Evolutionary conservation across 2,113 vertebrate genomes (phyloP), one percentile per base, ranked within the genome.

Genomic region (Hydropotes inermis): DNA sequence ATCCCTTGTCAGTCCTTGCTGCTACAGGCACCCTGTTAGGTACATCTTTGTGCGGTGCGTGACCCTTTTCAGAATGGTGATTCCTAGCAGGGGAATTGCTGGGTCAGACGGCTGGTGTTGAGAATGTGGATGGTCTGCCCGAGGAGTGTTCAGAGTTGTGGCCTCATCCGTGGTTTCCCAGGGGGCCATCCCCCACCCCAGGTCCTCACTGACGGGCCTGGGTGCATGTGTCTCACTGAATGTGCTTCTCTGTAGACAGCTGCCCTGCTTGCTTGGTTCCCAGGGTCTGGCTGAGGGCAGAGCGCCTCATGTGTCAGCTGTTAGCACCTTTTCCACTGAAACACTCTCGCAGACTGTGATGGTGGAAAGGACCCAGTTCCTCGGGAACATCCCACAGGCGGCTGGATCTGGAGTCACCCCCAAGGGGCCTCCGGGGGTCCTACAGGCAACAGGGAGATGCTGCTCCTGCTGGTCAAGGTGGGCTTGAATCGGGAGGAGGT

Each of bases 261-360:
- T 1, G 60, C 33, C 39, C 27, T 3, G 19, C 5, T 1, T 85
- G 36, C 39, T 76, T 76, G 9, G 17, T 19, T 30, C 45, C n/a
- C 13, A 3, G 21, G 61, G n/a, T 76, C 52, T 58, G 79, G 30
- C 74, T 25, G 8, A 43, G 84, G 64, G 52, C 81, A 47, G 54
- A 74, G 50, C 21, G 25, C 25, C 15, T 52, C 19, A 1, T 33
- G 12, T 79, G 23, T 17, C 16, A 54, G 52, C 43, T 17, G 6
- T 82, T 23, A n/a, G 79, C 50, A n/a, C 50, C 27, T 54, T 43
- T 58, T 33, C 39, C 23, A 4, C 54, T 23, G 83, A n/a, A 12
- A 55, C 15, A 6, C 2, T 3, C 2, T 27, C 1, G 3, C 60
- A 43, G 33, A 43, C 50, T 4, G n/a, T 55, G 55, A 5, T 1